These are phyloP conservation scores for Catocala sponsa DNA, from an alignment of 2,888 invertebrate genomes.

Conservation along the genomic window DNA sequence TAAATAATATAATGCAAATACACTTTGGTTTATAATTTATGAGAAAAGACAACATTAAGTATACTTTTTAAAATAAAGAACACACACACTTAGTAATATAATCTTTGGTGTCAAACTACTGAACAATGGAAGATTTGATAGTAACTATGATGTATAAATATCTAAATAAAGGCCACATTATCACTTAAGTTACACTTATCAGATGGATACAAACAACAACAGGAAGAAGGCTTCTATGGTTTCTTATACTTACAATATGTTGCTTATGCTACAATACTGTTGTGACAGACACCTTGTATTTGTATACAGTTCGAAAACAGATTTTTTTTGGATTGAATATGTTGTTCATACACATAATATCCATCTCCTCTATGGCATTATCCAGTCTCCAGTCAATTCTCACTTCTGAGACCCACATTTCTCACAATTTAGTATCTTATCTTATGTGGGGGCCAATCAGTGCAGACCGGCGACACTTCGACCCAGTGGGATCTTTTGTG, in stretches of 20 bases:
- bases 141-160: slow-evolving; percentile 59
- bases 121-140: slow-evolving; percentile 73
- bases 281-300: neutral
- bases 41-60: slow-evolving; percentile 31
- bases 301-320: too few relatives aligned
- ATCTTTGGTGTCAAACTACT: slow-evolving; percentile 55
- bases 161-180: slow-evolving; percentile 80
- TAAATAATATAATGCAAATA: slow-evolving; percentile 25
- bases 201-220: slow-evolving; percentile 44
- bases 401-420: too few relatives aligned
- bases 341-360: too few relatives aligned
- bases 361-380: too few relatives aligned
- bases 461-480: too few relatives aligned
- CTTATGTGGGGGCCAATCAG: too few relatives aligned
- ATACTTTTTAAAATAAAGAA: slow-evolving; percentile 36
- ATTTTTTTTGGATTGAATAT: too few relatives aligned
- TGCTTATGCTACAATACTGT: slow-evolving; percentile 24
- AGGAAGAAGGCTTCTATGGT: slow-evolving; percentile 37
- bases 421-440: too few relatives aligned
- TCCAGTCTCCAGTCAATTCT: too few relatives aligned
- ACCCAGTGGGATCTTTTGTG: too few relatives aligned
- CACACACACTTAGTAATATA: slow-evolving; percentile 28
- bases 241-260: slow-evolving; percentile 30
- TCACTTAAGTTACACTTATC: slow-evolving; percentile 66
- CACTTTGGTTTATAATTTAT: slow-evolving; percentile 25